Base-by-base conservation (phyloP, 2,797 vertebrate species). In the Zalophus californianus region DNA sequence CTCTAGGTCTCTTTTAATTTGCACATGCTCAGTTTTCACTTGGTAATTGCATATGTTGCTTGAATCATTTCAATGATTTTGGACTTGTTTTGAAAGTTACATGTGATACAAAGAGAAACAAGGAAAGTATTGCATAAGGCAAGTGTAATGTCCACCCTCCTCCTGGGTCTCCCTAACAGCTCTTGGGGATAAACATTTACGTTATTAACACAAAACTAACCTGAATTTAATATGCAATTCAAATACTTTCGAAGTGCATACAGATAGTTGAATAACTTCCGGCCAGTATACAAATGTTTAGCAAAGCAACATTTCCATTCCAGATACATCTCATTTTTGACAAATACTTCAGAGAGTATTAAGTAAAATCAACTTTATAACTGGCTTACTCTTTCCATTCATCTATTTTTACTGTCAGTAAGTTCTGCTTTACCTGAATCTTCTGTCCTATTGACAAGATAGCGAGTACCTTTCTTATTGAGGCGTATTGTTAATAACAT, bases 1-100 rank as follows among this genome's bases (percentile, higher is more conserved):
- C 4, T 96, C 16, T 54, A 72, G 32, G 20, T 77, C 68, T 90
- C 35, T 58, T 62, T 97, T 84, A 75, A 89, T 86, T 94, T 85
- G 23, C 11, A 62, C 41, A 41, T 27, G 2, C 1, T 90, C 66
- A 92, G 2, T 54, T 96, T 94, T 93, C 38, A 92, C 21, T 88
- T 87, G 2, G 12, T 58, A 86, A 95, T 52, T 60, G 2, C 66
- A 25, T 56, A 60, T 84, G 48, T 79, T 87, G 8, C 82, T 89
- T 52, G n/a, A 86, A 83, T 90, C 3, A 87, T 89, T 91, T 97
- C 10, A 84, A 21, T n/a, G 62, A 83, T 80, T 56, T 27, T 70
- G 15, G 13, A 68, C 6, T 56, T 89, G 20, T 93, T 94, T 90
- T 82, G 21, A 32, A 90, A 90, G 29, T 35, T 85, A 25, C 41